Evolutionary conservation across 2,113 vertebrate genomes (phyloP), one percentile per base, ranked within the genome.

Genomic region (Oceanodroma tethys): DNA sequence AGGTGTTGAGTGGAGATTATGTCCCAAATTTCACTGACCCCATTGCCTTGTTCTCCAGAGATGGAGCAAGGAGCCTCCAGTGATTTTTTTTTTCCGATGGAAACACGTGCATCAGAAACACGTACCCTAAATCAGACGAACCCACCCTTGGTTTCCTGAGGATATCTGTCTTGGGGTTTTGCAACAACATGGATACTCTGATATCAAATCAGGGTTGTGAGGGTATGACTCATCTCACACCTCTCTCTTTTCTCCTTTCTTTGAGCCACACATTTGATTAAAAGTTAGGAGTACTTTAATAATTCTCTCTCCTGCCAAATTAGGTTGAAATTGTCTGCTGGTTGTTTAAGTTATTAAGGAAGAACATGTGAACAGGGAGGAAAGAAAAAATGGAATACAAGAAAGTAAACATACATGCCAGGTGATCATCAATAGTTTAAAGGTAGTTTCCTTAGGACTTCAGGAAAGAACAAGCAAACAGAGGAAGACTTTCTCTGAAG

Each of bases 101-200:
- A 63, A 71, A 62, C 9, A 5, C 0, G 0, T 25, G 76, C 3
- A 17, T 34, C 2, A 53, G 40, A 76, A 93, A 53, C 15, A 47
- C 0, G 0, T 9, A 5, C 6, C 22, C 15, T 26, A 18, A 53
- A 73, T 36, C 60, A 91, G 36, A 25, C 0, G 32, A 71, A 34
- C 10, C 20, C 26, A 52, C 1, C 21, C 4, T 2, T 52, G 6
- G 1, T 85, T 67, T 82, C 66, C 34, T 55, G 16, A 21, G 11
- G 53, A 23, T 47, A 13, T 4, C 11, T 19, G 2, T 20, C 58
- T 42, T 10, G 16, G 30, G 20, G 11, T 15, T 85, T 29, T 75
- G 26, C 56, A 38, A 3, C 20, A 29, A 1, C 0, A 4, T 40
- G 15, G 42, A 62, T 74, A 26, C 3, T 55, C n/a, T 67, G 17